A percentile compares a stretch with the other conserved stretches of the same genome.
Conservation (phyloP, 1,140 invertebrate species). For the Eubasilissa regina region DNA sequence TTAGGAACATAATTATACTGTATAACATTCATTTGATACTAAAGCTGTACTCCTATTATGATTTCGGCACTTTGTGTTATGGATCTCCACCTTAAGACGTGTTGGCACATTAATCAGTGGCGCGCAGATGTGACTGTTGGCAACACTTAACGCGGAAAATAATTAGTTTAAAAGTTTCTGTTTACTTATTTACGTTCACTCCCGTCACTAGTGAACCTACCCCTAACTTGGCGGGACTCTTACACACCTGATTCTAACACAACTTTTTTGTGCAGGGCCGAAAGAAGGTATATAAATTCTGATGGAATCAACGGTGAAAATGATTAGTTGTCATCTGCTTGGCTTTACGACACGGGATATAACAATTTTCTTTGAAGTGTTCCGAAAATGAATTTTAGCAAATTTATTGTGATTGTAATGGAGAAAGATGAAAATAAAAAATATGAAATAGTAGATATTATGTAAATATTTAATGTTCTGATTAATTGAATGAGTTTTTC, state of each 20-base stretch:
- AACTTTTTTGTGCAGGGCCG: background rate
- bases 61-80: no score
- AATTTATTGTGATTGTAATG: no score
- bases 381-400: no score
- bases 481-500: no score
- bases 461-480: no score
- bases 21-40: background rate
- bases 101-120: conserved; percentile 20
- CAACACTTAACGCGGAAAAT: conserved; percentile 48
- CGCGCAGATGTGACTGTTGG: conserved; percentile 35
- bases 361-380: no score
- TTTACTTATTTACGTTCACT: conserved; percentile 50
- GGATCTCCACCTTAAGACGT: background rate
- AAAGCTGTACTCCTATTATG: no score
- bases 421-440: no score
- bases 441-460: no score
- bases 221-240: background rate
- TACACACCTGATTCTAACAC: conserved; percentile 25
- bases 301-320: background rate
- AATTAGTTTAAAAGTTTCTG: conserved; percentile 57
- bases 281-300: background rate
- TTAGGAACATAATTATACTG: no score
- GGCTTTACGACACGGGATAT: no score
- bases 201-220: background rate
- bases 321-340: no score